Evolutionary conservation across 1,140 invertebrate species (phyloP), one percentile per base, ranked within the genome.

Genomic region (Ips nitidus): DNA sequence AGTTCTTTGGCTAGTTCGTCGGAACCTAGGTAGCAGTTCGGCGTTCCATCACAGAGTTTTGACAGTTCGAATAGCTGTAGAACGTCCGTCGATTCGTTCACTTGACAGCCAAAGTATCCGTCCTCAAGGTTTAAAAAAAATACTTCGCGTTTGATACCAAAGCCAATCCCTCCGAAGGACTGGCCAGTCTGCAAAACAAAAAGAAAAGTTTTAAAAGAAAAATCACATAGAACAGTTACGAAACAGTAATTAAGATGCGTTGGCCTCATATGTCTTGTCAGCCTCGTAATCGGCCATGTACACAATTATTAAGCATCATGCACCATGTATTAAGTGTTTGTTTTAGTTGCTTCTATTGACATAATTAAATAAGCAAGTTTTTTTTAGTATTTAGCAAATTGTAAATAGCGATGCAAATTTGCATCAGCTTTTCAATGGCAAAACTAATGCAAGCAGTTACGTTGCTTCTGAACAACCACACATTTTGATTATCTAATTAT

Each of bases 41-140:
- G 87, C 72, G 87, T 85, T 72, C 92, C 91, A 84, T 98, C 94
- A 84, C 95, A 98, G 76, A 98, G 86, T 85, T 93, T 94, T 61
- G 94, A 96, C 77, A 98, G 84, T 87, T 97, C 93, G 84, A 95
- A 94, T 76, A 97, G 85, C 86, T 97, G 94, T 79, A 98, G 86
- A 77, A 97, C 90, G 82, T 97, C 94, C 75, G 91, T 93, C 64
- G 94, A 96, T 83, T 94, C 93, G 85, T 98, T 98, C 69, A 97
- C 93, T 87, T 98, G 95, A 84, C 95, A 98, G 72, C 94, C 95
- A 84, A 98, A 98, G 83, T 94, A 97, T 75, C 95, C 95, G 85
- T 97, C 94, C 87, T 97, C 94, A 82, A 97, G 87, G 84, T 97
- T 96, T 81, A 98, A 86, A 85, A 97, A 94, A 85, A 98, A 97